phyloP scores from a whole-genome alignment of 2,888 invertebrate genomes.

The Rotaria magnacalcarata region DNA sequence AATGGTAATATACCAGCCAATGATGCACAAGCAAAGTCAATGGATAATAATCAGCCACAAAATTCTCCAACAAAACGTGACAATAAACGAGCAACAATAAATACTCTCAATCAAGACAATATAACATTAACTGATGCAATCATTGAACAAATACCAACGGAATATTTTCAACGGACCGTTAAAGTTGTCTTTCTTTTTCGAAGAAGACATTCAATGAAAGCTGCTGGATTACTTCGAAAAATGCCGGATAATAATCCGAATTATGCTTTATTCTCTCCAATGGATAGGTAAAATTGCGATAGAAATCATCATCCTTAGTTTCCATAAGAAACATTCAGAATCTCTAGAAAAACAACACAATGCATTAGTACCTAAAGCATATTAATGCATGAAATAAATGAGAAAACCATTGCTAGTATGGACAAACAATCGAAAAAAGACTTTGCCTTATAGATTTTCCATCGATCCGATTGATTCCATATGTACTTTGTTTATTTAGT shows the following conservation, averaged over 20 bases:
- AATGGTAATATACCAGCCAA: neutral
- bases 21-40: neutral
- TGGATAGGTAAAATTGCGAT: conserved; percentile 64
- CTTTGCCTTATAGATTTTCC: neutral
- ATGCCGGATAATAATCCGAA: conserved; percentile 54
- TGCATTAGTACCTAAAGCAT: too few species aligned
- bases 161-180: conserved; percentile 57
- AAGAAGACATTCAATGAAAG: conserved; percentile 38
- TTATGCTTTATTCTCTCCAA: conserved; percentile 71
- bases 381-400: neutral
- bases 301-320: too few species aligned
- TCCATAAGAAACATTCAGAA: too few species aligned
- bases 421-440: too few species aligned
- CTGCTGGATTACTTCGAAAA: conserved; percentile 37
- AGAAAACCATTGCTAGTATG: neutral
- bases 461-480: neutral
- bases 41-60: neutral
- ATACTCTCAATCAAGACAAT: neutral
- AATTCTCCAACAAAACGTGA: conserved; percentile 15
- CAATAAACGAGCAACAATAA: neutral
- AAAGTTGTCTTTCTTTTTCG: conserved; percentile 39
- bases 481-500: neutral
- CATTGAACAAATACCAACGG: conserved; percentile 33
- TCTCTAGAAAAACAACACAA: too few species aligned
- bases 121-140: conserved; percentile 40